These are phyloP conservation scores for Melanotaenia duboulayi DNA, from an alignment of 2,113 vertebrate genomes.

Conservation along the genomic window DNA sequence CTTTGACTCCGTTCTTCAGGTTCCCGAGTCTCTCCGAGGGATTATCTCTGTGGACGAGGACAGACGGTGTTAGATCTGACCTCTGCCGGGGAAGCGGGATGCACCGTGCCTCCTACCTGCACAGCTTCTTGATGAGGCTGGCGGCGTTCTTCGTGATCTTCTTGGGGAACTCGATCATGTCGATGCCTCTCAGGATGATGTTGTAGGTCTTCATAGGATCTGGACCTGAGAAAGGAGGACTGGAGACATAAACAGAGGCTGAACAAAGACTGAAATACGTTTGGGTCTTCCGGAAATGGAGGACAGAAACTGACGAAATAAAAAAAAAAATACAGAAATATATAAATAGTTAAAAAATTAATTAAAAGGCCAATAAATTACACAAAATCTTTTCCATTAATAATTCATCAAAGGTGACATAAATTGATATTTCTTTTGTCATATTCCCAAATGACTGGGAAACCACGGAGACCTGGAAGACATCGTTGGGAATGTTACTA, in stretches of 20 bases:
- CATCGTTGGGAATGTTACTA: too few species aligned
- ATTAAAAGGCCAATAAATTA: too few species aligned
- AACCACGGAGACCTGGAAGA: too few species aligned
- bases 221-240: constrained; percentile 97
- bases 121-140: constrained; percentile 98
- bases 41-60: constrained; percentile 86
- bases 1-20: constrained; percentile 97
- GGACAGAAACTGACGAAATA: too few species aligned
- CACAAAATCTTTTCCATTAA: too few species aligned
- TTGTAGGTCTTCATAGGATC: constrained; percentile 99
- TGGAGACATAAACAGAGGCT: constrained; percentile 54
- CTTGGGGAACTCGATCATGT: constrained; percentile 99
- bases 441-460: too few species aligned
- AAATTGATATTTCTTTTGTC: too few species aligned
- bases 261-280: background rate
- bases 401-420: too few species aligned
- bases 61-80: background rate
- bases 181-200: constrained; percentile 95
- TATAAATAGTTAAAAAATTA: too few species aligned
- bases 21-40: constrained; percentile 96
- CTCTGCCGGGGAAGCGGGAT: too few species aligned
- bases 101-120: constrained; percentile 84
- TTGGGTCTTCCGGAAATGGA: background rate
- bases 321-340: too few species aligned
- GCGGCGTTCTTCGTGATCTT: constrained; percentile 97